Evolutionary conservation across 2,797 vertebrate species (phyloP).

Genomic region (Tenualosa ilisha): DNA sequence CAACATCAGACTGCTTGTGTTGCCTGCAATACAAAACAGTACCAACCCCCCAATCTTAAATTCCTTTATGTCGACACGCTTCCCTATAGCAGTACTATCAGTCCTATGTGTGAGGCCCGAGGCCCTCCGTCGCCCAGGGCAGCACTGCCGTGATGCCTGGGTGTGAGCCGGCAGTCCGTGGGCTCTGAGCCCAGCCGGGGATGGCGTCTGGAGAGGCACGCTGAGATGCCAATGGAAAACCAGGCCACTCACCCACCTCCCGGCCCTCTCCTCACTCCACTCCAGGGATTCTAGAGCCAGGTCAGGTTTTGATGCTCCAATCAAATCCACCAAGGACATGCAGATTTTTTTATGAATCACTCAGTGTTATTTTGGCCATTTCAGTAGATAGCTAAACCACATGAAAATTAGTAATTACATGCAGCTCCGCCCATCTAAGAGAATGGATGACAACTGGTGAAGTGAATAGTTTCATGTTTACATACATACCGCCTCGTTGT

Average conservation of each 20-base stretch:
- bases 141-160: background rate
- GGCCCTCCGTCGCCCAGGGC: background rate
- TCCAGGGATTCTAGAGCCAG: background rate
- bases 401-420: background rate
- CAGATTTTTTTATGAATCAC: no score
- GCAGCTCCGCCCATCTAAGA: background rate
- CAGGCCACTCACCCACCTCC: background rate
- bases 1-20: slow-evolving; percentile 8
- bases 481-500: no score
- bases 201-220: background rate
- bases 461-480: background rate
- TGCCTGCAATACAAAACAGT: background rate
- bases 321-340: background rate
- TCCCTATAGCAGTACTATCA: background rate
- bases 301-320: background rate
- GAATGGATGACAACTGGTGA: background rate
- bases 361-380: background rate
- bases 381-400: background rate
- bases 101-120: background rate
- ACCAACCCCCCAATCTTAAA: background rate
- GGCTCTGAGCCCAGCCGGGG: background rate
- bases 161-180: background rate
- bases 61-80: background rate
- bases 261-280: background rate
- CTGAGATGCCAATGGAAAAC: background rate